A percentile compares a stretch with the other conserved stretches of the same genome.
phyloP scores from a whole-genome alignment of 2,113 vertebrate genomes.

The Rana temporaria region DNA sequence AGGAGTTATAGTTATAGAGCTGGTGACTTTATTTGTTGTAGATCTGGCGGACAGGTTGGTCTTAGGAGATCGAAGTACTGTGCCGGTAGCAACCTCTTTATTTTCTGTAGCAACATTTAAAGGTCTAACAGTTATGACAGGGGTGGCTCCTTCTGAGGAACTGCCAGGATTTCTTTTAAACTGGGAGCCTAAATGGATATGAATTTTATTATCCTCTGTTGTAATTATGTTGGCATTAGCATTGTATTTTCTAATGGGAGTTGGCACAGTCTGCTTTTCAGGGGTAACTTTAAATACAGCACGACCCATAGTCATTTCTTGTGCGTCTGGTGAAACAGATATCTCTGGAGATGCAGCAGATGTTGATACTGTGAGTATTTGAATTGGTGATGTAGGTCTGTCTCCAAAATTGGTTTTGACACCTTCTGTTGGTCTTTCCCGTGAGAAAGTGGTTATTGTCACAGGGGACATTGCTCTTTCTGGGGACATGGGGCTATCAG shows the following conservation, averaged over 20 bases:
- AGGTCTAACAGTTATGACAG: constrained; percentile 81
- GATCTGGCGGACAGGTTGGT: constrained; percentile 71
- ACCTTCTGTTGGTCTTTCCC: constrained; percentile 80
- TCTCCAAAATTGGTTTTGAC: constrained; percentile 67
- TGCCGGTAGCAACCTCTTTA: constrained; percentile 82
- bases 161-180: constrained; percentile 75
- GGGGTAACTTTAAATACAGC: constrained; percentile 87
- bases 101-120: constrained; percentile 74
- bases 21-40: constrained; percentile 86
- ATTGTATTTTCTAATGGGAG: constrained; percentile 80
- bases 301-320: constrained; percentile 76
- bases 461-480: constrained; percentile 87
- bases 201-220: constrained; percentile 97
- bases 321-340: constrained; percentile 73
- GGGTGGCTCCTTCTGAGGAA: constrained; percentile 68
- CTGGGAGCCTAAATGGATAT: constrained; percentile 91
- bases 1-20: constrained; percentile 93
- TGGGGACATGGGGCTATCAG: constrained; percentile 67
- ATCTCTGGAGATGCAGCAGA: constrained; percentile 77
- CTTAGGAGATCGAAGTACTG: constrained; percentile 82
- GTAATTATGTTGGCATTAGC: constrained; percentile 88
- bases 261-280: constrained; percentile 78
- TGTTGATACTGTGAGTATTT: constrained; percentile 89
- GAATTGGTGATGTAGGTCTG: constrained; percentile 82
- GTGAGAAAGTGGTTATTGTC: constrained; percentile 90